phyloP scores from a whole-genome alignment of 2,888 invertebrate species.

The Spilosoma lubricipeda region DNA sequence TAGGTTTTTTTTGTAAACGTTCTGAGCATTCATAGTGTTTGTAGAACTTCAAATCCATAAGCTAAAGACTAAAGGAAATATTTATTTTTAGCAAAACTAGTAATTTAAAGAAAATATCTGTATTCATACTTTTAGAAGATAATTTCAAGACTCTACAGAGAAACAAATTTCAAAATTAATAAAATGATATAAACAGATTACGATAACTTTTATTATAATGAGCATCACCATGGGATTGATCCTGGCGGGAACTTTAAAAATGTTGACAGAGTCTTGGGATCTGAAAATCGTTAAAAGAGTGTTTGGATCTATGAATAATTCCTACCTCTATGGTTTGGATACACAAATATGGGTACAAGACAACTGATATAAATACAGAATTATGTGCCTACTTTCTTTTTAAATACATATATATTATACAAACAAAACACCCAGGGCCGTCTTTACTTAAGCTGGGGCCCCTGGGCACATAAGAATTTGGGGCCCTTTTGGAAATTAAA shows the following conservation, averaged over 20 bases:
- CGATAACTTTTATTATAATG: not conserved
- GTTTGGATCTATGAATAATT: too few relatives aligned
- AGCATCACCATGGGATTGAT: not conserved
- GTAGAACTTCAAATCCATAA: not conserved
- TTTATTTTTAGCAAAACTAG: not conserved
- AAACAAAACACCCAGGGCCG: too few relatives aligned
- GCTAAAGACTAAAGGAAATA: not conserved
- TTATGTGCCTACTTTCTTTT: too few relatives aligned
- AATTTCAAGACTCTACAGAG: not conserved
- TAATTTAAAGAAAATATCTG: not conserved
- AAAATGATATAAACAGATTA: too few relatives aligned
- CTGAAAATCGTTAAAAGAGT: too few relatives aligned
- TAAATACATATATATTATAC: too few relatives aligned
- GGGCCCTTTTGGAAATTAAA: too few relatives aligned
- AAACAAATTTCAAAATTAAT: not conserved
- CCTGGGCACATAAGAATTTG: too few relatives aligned
- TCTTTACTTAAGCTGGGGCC: too few relatives aligned
- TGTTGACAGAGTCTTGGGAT: not conserved
- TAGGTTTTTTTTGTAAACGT: slow-evolving; percentile 9
- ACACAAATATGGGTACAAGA: too few relatives aligned
- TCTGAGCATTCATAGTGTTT: not conserved
- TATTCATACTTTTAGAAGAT: not conserved
- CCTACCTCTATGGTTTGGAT: too few relatives aligned
- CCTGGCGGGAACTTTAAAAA: not conserved
- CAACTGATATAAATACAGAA: too few relatives aligned